phyloP scores from a whole-genome alignment of 2,797 vertebrate genomes.

The Alcedo quadribrachys region DNA sequence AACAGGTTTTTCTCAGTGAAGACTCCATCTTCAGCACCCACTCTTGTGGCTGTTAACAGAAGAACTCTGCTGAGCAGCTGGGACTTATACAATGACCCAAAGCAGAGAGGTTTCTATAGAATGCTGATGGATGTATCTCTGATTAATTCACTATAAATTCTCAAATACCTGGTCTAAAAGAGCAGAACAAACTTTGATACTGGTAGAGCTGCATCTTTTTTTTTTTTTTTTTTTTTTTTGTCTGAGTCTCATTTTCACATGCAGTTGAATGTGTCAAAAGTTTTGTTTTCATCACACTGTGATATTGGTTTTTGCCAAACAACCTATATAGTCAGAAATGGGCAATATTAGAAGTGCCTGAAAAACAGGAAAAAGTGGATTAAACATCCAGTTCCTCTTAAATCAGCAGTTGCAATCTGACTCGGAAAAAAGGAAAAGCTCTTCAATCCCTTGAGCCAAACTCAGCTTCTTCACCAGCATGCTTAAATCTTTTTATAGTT shows the following conservation, averaged over 20 bases:
- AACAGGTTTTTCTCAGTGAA: background rate
- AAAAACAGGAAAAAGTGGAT: background rate
- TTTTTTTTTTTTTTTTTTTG: background rate
- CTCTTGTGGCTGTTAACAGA: background rate
- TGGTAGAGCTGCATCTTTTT: background rate
- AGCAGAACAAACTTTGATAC: background rate
- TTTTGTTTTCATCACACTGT: background rate
- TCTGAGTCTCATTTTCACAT: background rate
- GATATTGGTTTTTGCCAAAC: background rate
- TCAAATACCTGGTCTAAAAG: background rate
- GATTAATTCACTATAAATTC: background rate
- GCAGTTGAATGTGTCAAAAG: background rate
- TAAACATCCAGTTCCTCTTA: background rate
- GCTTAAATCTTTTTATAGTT: background rate
- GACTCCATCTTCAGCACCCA: rapidly evolving
- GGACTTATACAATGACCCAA: background rate
- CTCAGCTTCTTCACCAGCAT: background rate
- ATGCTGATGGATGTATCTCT: background rate
- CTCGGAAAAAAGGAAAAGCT: background rate
- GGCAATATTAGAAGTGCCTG: background rate
- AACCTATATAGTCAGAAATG: background rate
- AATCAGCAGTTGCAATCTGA: background rate
- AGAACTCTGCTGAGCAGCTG: background rate
- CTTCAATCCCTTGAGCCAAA: background rate
- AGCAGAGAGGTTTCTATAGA: background rate